A percentile compares a stretch with the other conserved stretches of the same genome.
Conservation (phyloP, 2,113 vertebrate genomes). For the Oreochromis tanganicae region DNA sequence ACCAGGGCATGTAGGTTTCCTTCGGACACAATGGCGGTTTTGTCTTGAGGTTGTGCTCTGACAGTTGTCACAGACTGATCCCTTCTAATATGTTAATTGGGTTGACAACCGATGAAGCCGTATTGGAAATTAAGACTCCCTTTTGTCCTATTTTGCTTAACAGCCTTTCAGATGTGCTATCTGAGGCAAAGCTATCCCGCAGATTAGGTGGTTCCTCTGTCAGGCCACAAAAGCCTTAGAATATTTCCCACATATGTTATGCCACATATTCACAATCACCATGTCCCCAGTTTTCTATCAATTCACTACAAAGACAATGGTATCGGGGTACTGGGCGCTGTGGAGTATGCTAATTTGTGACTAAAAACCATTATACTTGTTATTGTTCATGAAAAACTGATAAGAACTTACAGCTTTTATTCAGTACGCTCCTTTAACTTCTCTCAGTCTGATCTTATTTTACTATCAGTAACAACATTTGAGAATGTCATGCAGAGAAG, state of each 20-base stretch:
- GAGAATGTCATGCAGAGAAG: slow-evolving; percentile 5
- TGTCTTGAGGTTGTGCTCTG: slow-evolving; percentile 65
- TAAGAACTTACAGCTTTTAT: not conserved
- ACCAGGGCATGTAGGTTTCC: slow-evolving; percentile 53
- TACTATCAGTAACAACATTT: slow-evolving; percentile 4
- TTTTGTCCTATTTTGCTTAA: slow-evolving; percentile 57
- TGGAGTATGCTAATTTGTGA: slow-evolving; percentile 43
- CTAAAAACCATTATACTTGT: slow-evolving; percentile 17
- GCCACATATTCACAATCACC: slow-evolving; percentile 41
- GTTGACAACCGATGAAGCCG: slow-evolving; percentile 59
- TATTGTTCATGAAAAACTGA: slow-evolving; percentile 5
- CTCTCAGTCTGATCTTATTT: not conserved
- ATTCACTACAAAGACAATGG: slow-evolving; percentile 36
- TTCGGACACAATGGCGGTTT: slow-evolving; percentile 51
- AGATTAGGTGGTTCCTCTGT: slow-evolving; percentile 62
- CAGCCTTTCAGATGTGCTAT: slow-evolving; percentile 57
- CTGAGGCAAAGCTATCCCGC: slow-evolving; percentile 46
- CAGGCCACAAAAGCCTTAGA: slow-evolving; percentile 48
- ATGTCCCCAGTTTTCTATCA: slow-evolving; percentile 32
- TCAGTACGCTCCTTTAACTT: not conserved
- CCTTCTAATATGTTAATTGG: slow-evolving; percentile 66
- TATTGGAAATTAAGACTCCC: slow-evolving; percentile 66
- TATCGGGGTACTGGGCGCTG: not conserved
- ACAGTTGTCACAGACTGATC: slow-evolving; percentile 66
- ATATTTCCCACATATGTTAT: slow-evolving; percentile 71